Percentiles rank a stretch among this genome's conserved stretches.
These are phyloP conservation scores for Cuniculus paca DNA, from an alignment of 2,797 vertebrate genomes.

Conservation along the genomic window DNA sequence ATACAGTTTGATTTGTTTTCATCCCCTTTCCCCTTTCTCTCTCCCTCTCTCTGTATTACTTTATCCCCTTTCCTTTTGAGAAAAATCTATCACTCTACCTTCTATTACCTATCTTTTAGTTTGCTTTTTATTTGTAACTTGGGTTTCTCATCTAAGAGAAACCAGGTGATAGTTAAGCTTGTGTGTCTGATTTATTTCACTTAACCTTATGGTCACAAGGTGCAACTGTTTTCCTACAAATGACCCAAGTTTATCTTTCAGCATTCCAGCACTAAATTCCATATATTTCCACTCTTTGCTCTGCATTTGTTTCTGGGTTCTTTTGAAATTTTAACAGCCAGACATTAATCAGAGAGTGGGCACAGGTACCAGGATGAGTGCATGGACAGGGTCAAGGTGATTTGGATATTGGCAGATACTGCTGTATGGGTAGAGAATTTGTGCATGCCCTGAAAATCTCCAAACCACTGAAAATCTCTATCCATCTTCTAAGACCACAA, in stretches of 20 bases:
- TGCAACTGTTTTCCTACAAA: neutral
- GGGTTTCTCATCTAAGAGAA: neutral
- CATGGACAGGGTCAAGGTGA: neutral
- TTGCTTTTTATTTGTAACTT: neutral
- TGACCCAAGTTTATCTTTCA: neutral
- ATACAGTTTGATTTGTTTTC: neutral
- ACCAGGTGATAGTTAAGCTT: neutral
- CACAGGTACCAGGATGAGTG: no score
- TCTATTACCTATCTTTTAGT: neutral
- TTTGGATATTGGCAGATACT: no score
- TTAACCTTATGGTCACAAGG: neutral
- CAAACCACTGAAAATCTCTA: no score
- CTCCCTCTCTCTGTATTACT: neutral
- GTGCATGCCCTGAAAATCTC: accelerated
- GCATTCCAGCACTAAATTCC: no score
- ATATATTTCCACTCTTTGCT: neutral
- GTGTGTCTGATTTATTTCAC: neutral
- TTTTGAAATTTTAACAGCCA: neutral
- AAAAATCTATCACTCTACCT: neutral
- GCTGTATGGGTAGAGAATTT: accelerated
- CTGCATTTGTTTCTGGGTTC: neutral
- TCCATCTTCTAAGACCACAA: neutral
- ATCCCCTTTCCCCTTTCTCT: neutral
- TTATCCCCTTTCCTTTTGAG: neutral
- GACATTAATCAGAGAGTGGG: neutral